Evolutionary conservation across 2,113 vertebrate genomes (phyloP), one percentile per base, ranked within the genome.

Genomic region (Lepisosteus osseus): DNA sequence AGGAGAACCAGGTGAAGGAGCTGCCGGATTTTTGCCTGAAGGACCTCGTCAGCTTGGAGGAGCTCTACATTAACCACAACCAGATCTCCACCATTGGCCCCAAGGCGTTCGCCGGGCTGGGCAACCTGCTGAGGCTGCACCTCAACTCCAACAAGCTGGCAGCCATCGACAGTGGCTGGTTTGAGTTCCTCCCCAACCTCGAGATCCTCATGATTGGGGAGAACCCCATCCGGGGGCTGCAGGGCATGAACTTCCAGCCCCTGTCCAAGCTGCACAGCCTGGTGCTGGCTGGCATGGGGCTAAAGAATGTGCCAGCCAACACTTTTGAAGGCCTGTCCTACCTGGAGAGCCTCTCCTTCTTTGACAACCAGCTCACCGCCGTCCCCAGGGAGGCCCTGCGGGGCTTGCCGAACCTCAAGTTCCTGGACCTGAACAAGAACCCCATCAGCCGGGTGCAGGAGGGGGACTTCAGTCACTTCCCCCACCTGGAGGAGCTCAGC

Each of bases 201-300:
- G 91, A 94, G 83, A 93, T 94, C 70, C 85, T 94, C 42, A 94
- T 94, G 93, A 90, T 94, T 2, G 93, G 93, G 6, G 93, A 94
- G 72, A 94, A 94, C 76, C 91, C 92, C 8, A 91, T 94, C 66
- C 81, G 90, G 56, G 91, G 85, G 3, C 76, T 94, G 61, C 83
- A 88, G 66, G 90, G 89, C n/a, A 83, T 86, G 78, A 92, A 90
- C 77, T 94, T 94, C 78, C 83, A 82, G 65, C 93, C 92, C 2
- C 81, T 94, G 61, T 83, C 87, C 8, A 86, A 78, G 44, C 83
- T 94, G 67, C 92, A 93, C 74, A 94, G 93, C 76, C 80, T 94
- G 56, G 92, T 94, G 4, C 80, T 94, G 68, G 93, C 91, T 0
- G 90, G 92, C 12, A 91, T 94, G 91, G 89, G 90, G 2, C 80